These are phyloP conservation scores for Tricholauxania praeusta DNA, from an alignment of 2,888 invertebrate species.

Conservation along the genomic window DNA sequence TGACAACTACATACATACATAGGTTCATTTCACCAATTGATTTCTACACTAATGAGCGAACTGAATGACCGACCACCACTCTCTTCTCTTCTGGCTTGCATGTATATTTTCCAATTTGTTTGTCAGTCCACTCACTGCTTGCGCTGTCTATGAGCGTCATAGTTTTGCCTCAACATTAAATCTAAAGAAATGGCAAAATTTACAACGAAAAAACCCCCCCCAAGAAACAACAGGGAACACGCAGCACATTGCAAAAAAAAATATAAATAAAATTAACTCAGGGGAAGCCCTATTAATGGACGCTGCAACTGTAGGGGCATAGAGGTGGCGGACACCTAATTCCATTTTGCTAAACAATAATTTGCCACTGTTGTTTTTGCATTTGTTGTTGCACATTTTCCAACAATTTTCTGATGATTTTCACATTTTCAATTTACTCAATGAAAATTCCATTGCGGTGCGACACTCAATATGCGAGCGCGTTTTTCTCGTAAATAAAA, in stretches of 20 bases:
- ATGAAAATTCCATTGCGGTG: neutral
- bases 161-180: too few relatives aligned
- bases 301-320: neutral
- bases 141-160: too few relatives aligned
- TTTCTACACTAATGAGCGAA: too few relatives aligned
- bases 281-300: constrained; percentile 37
- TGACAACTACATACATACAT: too few relatives aligned
- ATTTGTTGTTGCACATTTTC: constrained; percentile 22
- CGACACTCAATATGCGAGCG: neutral
- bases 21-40: too few relatives aligned
- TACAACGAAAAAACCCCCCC: neutral
- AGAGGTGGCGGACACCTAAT: constrained; percentile 2
- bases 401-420: constrained; percentile 22
- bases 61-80: too few relatives aligned
- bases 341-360: constrained; percentile 15
- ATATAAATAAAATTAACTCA: constrained; percentile 28
- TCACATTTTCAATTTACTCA: constrained; percentile 6
- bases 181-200: too few relatives aligned
- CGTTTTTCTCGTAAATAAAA: neutral
- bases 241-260: neutral
- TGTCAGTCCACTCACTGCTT: too few relatives aligned
- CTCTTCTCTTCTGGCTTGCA: too few relatives aligned
- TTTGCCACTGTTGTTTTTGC: constrained; percentile 9
- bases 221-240: neutral
- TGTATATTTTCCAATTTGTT: too few relatives aligned